These are phyloP conservation scores for Murina feae DNA, from an alignment of 2,113 vertebrate genomes.

Conservation along the genomic window DNA sequence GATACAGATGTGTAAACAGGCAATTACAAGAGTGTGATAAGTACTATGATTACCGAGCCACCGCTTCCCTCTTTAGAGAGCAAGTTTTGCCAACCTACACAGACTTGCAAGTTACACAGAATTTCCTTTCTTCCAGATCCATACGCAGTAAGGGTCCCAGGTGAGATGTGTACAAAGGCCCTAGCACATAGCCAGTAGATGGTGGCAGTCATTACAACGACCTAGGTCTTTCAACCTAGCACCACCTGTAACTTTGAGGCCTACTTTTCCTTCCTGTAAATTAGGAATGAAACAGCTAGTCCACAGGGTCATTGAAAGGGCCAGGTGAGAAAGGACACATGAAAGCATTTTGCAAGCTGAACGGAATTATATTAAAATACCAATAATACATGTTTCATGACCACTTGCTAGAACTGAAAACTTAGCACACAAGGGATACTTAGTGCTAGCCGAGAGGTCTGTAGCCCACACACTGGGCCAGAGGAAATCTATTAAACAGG, in stretches of 20 bases:
- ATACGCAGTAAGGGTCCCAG: constrained; percentile 38
- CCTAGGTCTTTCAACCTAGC: neutral
- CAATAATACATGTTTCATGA: neutral
- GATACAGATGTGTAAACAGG: constrained; percentile 18
- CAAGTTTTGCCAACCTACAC: constrained; percentile 40
- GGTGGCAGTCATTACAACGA: neutral
- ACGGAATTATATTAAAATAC: neutral
- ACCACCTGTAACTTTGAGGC: neutral
- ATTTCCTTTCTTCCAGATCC: constrained; percentile 48
- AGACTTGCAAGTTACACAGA: constrained; percentile 34
- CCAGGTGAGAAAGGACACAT: neutral
- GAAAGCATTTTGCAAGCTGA: neutral
- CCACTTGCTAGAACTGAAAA: neutral
- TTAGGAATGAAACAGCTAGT: neutral
- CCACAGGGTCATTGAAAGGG: neutral
- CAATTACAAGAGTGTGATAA: neutral
- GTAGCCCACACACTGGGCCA: neutral
- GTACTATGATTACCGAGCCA: constrained; percentile 33
- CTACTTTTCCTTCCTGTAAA: neutral
- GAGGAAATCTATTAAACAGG: neutral
- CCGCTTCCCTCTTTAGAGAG: neutral
- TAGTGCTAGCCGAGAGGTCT: neutral
- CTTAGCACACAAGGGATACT: neutral
- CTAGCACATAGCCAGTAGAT: neutral
- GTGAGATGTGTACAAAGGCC: constrained; percentile 13